Conservation (phyloP, 2,888 invertebrate species). For the Euclidia mi region DNA sequence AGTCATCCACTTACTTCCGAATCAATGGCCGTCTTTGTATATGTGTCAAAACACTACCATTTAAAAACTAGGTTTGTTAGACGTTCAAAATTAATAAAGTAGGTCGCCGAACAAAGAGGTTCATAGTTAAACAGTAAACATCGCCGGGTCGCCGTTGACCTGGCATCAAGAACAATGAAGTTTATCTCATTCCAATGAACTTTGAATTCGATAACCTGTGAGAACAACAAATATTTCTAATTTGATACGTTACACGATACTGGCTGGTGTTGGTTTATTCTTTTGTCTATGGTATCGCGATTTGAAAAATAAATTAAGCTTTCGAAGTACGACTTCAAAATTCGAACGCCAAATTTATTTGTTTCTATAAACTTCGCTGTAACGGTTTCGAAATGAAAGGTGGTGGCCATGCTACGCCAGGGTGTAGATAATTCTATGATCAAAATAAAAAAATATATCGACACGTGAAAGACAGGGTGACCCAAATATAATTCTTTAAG, state of each 20-base stretch:
- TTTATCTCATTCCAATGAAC: conserved; percentile 81
- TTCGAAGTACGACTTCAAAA: conserved; percentile 22
- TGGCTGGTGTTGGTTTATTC: conserved; percentile 54
- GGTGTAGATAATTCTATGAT: too few species aligned
- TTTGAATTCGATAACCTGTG: conserved; percentile 84
- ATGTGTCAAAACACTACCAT: background rate
- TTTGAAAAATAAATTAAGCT: conserved; percentile 35
- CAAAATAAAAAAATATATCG: too few species aligned
- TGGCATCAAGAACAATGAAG: conserved; percentile 75
- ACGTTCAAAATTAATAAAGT: conserved; percentile 58
- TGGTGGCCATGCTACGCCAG: too few species aligned
- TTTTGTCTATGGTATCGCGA: conserved; percentile 55
- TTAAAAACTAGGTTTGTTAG: conserved; percentile 20
- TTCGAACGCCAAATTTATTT: too few species aligned
- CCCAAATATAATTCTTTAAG: too few species aligned
- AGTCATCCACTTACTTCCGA: too few species aligned
- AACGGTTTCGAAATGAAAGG: too few species aligned
- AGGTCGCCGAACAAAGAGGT: conserved; percentile 73
- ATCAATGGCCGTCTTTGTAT: too few species aligned
- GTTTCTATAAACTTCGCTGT: too few species aligned
- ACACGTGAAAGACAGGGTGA: too few species aligned
- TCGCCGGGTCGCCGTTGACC: conserved; percentile 68
- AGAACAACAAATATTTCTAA: conserved; percentile 77
- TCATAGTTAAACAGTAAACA: conserved; percentile 59
- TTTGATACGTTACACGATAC: conserved; percentile 62